Conservation (phyloP, 2,888 invertebrate genomes). For the Agriopis marginaria region DNA sequence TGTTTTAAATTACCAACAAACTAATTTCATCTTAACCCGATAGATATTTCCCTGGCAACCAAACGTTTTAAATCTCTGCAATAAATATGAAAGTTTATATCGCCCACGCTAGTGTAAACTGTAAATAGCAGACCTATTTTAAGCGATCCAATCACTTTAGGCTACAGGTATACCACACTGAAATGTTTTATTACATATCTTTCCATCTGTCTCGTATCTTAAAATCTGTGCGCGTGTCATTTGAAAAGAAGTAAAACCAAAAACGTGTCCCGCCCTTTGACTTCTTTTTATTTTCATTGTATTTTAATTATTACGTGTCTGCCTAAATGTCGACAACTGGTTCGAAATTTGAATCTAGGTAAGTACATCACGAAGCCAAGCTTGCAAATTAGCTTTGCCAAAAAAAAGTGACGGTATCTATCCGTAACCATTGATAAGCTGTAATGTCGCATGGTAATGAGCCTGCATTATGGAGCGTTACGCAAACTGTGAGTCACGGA, state of each 20-base stretch:
- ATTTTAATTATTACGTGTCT: not conserved
- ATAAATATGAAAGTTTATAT: slow-evolving; percentile 33
- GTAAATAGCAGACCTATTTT: slow-evolving; percentile 34
- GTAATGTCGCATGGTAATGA: slow-evolving; percentile 51
- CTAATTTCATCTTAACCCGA: not conserved
- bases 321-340: not conserved
- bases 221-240: not conserved
- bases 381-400: slow-evolving; percentile 40
- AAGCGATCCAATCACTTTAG: slow-evolving; percentile 22
- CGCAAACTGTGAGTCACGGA: slow-evolving; percentile 54
- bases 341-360: not conserved
- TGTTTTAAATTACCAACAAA: not conserved
- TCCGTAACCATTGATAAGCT: slow-evolving; percentile 48
- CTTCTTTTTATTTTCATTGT: too few species aligned
- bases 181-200: slow-evolving; percentile 20
- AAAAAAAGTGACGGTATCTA: slow-evolving; percentile 34
- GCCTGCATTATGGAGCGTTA: slow-evolving; percentile 51
- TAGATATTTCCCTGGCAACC: not conserved
- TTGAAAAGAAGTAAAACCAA: slow-evolving; percentile 8
- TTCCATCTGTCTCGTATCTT: slow-evolving; percentile 9
- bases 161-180: slow-evolving; percentile 18
- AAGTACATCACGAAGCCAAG: slow-evolving; percentile 8
- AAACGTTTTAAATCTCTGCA: slow-evolving; percentile 10
- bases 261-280: not conserved
- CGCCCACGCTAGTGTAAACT: slow-evolving; percentile 32